Base-by-base conservation (phyloP, 2,797 vertebrate genomes). In the Gorsachius magnificus region DNA sequence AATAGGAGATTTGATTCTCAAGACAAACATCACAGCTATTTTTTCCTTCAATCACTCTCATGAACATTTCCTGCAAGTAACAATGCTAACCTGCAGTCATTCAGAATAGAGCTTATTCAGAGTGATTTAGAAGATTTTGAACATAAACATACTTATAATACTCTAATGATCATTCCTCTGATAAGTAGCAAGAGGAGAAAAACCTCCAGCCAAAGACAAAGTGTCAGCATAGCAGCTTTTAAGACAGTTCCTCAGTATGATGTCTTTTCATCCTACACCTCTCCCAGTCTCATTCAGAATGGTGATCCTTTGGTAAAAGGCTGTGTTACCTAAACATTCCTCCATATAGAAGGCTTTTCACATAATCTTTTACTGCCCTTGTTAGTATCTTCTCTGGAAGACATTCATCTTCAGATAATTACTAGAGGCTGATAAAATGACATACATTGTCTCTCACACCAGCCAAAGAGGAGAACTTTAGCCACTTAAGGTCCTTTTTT, bases 391-490 rank as follows among this genome's bases (percentile, higher is more conserved):
- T 57, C 8, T 43, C 20, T 38, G 29, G 57, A 86, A 70, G 7
- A 75, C 16, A 11, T 46, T 43, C 11, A 12, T 43, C 17, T 66
- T 43, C 28, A 4, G 10, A 3, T 56, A 25, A 21, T 75, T 75
- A 35, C 26, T 66, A 31, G 15, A 63, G 13, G 21, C 12, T 48
- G 24, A 45, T 48, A 54, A 80, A 68, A 87, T 38, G 4, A 5
- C 16, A 33, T 20, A 58, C 2, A 3, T 28, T 77, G 3, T 82
- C 16, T 84, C 10, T 76, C 45, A 41, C 20, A 14, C 16, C 36
- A 71, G 12, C 43, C 0, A 0, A 87, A 71, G 25, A 10, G 11
- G 9, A 3, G 3, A 76, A 53, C 2, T 57, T 3, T 35, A 83
- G 11, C 6, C 5, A 35, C 6, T 6, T 48, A 17, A 53, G 26